phyloP scores from a whole-genome alignment of 2,113 vertebrate genomes.

The Microtus pennsylvanicus region DNA sequence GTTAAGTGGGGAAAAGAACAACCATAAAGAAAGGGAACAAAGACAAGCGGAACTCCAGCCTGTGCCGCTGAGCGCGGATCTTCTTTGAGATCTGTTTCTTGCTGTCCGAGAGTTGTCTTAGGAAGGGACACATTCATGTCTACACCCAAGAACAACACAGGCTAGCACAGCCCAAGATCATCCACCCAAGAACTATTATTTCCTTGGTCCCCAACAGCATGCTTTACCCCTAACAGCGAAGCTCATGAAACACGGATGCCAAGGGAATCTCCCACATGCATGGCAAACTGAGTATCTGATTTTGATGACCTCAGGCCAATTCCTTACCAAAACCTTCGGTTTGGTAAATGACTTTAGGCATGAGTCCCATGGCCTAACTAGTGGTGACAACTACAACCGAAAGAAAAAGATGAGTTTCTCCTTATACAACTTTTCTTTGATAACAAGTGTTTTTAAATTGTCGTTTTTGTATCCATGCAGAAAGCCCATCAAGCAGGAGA shows the following conservation, averaged over 20 bases:
- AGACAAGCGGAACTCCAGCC: not conserved
- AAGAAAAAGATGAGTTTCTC: not conserved
- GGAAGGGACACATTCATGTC: not conserved
- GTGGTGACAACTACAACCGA: not conserved
- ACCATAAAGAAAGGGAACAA: not conserved
- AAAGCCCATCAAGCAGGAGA: not conserved
- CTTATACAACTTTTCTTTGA: not conserved
- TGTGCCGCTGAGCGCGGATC: not conserved
- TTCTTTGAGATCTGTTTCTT: not conserved
- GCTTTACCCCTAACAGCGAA: not conserved
- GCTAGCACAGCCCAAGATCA: not conserved
- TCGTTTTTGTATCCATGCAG: not conserved
- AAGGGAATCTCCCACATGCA: accelerated
- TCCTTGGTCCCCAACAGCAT: not conserved
- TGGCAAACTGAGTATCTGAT: not conserved
- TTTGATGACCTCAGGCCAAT: not conserved
- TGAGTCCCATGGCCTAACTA: not conserved
- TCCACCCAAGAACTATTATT: not conserved
- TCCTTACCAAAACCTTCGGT: not conserved
- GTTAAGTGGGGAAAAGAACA: not conserved
- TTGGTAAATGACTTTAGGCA: not conserved
- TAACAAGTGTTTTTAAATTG: not conserved
- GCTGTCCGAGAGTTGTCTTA: not conserved
- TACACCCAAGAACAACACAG: not conserved
- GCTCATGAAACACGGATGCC: not conserved